phyloP scores from a whole-genome alignment of 2,888 invertebrate genomes.

The Trachelus iudaicus region DNA sequence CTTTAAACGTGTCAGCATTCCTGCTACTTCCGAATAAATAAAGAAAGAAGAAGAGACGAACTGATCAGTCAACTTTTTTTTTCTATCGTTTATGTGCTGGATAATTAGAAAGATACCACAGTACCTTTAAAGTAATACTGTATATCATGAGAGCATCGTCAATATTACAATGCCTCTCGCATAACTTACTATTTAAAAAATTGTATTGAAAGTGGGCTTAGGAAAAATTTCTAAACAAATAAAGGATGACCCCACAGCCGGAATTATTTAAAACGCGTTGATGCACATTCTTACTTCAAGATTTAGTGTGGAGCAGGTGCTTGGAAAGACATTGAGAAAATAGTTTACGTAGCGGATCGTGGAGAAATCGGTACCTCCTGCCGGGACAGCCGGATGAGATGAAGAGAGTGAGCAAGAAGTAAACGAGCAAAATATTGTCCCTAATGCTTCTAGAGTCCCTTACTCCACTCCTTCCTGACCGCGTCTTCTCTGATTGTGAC shows the following conservation, averaged over 20 bases:
- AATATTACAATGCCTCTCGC: background rate
- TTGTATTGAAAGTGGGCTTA: background rate
- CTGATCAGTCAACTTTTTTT: background rate
- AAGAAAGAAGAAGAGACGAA: background rate
- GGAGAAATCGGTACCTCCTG: slow-evolving; percentile 1
- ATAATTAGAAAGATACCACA: background rate
- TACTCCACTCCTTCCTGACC: background rate
- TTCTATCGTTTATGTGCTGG: background rate
- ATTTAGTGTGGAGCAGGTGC: background rate
- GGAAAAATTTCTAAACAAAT: background rate
- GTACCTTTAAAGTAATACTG: background rate
- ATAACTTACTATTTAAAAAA: background rate
- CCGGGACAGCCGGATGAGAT: slow-evolving; percentile 3
- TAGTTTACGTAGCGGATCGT: background rate
- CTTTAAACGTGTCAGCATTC: background rate
- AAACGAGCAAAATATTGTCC: background rate
- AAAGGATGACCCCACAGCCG: background rate
- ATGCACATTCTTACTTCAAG: background rate
- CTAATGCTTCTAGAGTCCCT: background rate
- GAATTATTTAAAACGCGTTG: background rate
- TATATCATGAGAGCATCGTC: background rate
- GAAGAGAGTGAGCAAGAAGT: background rate
- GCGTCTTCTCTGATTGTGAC: background rate
- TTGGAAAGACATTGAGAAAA: background rate
- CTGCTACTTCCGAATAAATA: background rate